Evolutionary conservation across 2,113 vertebrate species (phyloP).

Genomic region (Prionailurus bengalensis): DNA sequence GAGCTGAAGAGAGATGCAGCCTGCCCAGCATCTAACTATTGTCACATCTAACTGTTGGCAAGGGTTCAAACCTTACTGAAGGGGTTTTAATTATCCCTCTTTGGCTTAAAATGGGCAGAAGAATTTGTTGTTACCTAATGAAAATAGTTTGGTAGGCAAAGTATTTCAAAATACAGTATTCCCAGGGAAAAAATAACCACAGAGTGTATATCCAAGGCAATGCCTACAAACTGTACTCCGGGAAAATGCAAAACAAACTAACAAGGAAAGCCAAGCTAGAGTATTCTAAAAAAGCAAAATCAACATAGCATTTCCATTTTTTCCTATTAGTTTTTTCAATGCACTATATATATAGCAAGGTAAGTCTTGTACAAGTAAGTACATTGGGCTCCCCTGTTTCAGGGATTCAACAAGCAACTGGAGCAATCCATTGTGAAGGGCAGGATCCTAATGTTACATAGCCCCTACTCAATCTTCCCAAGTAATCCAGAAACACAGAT

Average conservation of each 20-base stretch:
- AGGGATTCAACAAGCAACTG: not conserved
- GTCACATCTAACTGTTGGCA: no score
- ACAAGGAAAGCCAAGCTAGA: not conserved
- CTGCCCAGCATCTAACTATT: not conserved
- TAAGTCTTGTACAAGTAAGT: not conserved
- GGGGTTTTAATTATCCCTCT: not conserved
- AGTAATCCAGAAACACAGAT: not conserved
- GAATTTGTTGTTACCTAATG: not conserved
- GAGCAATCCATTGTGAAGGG: not conserved
- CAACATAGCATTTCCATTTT: slow-evolving; percentile 48
- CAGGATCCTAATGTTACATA: no score
- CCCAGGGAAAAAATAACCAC: not conserved
- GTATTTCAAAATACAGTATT: not conserved
- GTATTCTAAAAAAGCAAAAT: slow-evolving; percentile 32
- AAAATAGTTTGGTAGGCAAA: slow-evolving; percentile 14
- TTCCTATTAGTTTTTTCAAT: not conserved
- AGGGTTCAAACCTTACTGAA: not conserved
- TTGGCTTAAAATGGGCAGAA: not conserved
- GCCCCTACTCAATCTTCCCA: not conserved
- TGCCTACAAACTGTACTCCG: not conserved
- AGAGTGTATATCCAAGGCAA: not conserved
- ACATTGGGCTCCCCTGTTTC: not conserved
- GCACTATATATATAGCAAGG: slow-evolving; percentile 65
- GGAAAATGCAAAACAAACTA: slow-evolving; percentile 14
- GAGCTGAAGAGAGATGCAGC: not conserved